A percentile compares a stretch with the other conserved stretches of the same genome.
These are phyloP conservation scores for Pleuronectes platessa DNA, from an alignment of 2,113 vertebrate species.

Conservation along the genomic window DNA sequence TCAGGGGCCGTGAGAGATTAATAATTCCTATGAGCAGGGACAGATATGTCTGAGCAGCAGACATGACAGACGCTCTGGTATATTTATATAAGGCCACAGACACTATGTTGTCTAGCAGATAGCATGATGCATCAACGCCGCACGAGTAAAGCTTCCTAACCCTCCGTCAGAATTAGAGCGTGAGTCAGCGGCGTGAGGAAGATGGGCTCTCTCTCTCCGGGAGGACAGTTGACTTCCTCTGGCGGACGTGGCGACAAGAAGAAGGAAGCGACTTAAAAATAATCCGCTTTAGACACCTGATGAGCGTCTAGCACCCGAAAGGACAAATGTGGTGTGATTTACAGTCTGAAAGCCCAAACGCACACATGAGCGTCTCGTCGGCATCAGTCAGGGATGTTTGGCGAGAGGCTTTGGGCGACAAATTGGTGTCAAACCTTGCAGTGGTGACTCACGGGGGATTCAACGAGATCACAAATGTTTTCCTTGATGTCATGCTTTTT, in stretches of 20 bases:
- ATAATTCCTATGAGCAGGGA: constrained; percentile 13
- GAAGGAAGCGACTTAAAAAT: constrained; percentile 1
- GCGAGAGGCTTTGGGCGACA: no score
- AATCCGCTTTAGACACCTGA: constrained; percentile 11
- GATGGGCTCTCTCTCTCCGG: constrained; percentile 17
- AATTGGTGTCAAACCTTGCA: constrained; percentile 19
- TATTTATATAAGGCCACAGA: constrained; percentile 46
- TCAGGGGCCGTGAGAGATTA: constrained; percentile 12
- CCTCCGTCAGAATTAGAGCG: constrained; percentile 40
- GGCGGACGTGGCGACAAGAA: constrained; percentile 11
- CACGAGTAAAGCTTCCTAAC: constrained; percentile 55
- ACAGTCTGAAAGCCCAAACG: constrained; percentile 11
- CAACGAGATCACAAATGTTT: constrained; percentile 30
- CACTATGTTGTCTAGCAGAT: constrained; percentile 57
- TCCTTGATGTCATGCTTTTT: constrained; percentile 37
- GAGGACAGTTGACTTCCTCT: constrained; percentile 27
- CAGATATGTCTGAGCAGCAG: constrained; percentile 33
- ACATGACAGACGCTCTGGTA: constrained; percentile 46
- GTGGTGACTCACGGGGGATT: constrained; percentile 53
- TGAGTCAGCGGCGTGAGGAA: constrained; percentile 63
- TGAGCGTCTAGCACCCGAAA: not conserved
- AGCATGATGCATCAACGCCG: constrained; percentile 53
- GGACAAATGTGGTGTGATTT: not conserved
- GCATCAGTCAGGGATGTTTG: not conserved
- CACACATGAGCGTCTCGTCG: not conserved